Evolutionary conservation across 2,888 invertebrate species (phyloP).

Genomic region (Sarcophaga variegata): DNA sequence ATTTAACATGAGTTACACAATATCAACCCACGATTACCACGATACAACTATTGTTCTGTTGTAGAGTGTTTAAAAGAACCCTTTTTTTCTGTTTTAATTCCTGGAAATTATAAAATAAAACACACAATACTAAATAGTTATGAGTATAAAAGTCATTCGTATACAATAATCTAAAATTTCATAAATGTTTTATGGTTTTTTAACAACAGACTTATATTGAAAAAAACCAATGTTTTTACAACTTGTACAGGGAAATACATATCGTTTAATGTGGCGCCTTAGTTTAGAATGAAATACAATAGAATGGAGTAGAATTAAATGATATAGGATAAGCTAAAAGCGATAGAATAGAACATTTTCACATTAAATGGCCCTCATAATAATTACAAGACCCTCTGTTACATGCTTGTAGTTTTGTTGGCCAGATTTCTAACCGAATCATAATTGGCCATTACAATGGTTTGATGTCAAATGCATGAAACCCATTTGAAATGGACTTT

Average conservation of each 20-base stretch:
- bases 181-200: constrained; percentile 57
- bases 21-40: not conserved
- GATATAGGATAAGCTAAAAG: not conserved
- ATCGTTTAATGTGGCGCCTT: constrained; percentile 42
- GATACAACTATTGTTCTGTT: not conserved
- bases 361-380: not conserved
- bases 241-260: not conserved
- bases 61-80: constrained; percentile 1
- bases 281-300: not conserved
- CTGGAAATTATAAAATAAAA: constrained; percentile 31
- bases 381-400: not conserved
- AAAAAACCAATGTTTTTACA: constrained; percentile 3
- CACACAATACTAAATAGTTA: constrained; percentile 18
- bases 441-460: not conserved
- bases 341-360: not conserved
- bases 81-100: constrained; percentile 37
- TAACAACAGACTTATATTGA: not conserved
- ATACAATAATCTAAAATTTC: constrained; percentile 44
- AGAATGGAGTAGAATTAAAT: not conserved
- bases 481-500: not conserved
- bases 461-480: not conserved
- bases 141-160: constrained; percentile 34
- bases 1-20: not conserved
- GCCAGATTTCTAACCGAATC: not conserved
- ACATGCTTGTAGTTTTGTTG: not conserved